These are phyloP conservation scores for Drosophila ironensis DNA, from an alignment of 1,140 invertebrate species.

Conservation along the genomic window DNA sequence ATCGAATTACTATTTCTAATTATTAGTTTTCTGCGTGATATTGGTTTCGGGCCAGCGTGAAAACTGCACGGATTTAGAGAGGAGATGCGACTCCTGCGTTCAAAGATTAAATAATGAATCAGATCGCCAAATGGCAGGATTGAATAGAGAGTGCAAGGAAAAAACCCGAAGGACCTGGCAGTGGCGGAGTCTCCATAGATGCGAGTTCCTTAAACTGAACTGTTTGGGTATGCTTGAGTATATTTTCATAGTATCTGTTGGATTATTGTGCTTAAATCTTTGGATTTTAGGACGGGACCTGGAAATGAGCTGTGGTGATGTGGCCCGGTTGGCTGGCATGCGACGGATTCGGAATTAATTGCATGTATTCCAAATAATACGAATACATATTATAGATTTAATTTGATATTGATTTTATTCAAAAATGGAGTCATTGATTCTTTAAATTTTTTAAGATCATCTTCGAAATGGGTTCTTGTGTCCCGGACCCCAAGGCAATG, in stretches of 20 bases:
- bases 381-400: background rate
- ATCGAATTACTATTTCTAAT: background rate
- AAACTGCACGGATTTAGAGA: background rate
- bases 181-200: slow-evolving; percentile 12
- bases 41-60: background rate
- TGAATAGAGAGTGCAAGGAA: background rate
- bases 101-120: background rate
- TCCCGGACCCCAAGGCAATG: background rate
- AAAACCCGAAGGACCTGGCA: slow-evolving; percentile 1
- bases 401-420: background rate
- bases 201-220: slow-evolving; percentile 3
- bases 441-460: background rate
- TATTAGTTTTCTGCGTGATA: background rate
- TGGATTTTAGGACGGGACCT: background rate
- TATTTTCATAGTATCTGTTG: background rate
- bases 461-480: background rate
- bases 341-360: background rate
- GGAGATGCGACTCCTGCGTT: background rate
- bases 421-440: too few relatives aligned
- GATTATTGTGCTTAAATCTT: background rate
- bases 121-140: background rate
- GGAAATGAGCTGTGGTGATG: background rate
- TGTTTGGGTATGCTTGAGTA: slow-evolving; percentile 14
- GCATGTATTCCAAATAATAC: background rate
- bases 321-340: slow-evolving; percentile 15